Evolutionary conservation across 1,140 invertebrate species (phyloP).

Genomic region (Drosophila seguyi): DNA sequence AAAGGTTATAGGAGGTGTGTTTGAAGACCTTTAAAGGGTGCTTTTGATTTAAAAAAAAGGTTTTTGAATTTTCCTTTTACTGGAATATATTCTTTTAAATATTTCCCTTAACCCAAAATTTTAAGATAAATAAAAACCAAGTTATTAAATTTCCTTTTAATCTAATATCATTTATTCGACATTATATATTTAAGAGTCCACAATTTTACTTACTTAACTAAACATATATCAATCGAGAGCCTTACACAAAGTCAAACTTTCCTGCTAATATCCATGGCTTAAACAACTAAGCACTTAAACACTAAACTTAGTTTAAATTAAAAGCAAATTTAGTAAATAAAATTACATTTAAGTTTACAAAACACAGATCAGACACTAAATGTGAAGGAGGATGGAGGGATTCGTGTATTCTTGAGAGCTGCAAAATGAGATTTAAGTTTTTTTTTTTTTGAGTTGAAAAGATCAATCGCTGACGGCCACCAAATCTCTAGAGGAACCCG

Average conservation of each 20-base stretch:
- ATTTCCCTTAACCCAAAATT: not conserved
- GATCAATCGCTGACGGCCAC: slow-evolving; percentile 74
- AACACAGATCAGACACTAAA: slow-evolving; percentile 64
- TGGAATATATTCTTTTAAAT: no score
- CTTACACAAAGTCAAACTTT: slow-evolving; percentile 77
- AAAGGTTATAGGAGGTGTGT: not conserved
- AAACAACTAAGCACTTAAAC: slow-evolving; percentile 10
- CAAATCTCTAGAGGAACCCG: slow-evolving; percentile 50
- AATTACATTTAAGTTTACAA: slow-evolving; percentile 39
- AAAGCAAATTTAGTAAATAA: slow-evolving; percentile 62
- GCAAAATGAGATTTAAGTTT: slow-evolving; percentile 71
- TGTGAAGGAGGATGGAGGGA: slow-evolving; percentile 73
- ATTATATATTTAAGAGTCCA: slow-evolving; percentile 66
- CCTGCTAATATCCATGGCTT: slow-evolving; percentile 63
- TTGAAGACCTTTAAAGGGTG: no score
- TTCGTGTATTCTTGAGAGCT: slow-evolving; percentile 65
- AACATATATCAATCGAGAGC: slow-evolving; percentile 39
- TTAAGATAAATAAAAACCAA: not conserved
- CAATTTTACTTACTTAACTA: slow-evolving; percentile 44
- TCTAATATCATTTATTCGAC: slow-evolving; percentile 74
- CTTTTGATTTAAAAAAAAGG: no score
- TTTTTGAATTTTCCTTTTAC: no score
- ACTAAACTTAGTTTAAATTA: slow-evolving; percentile 48
- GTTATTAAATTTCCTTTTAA: slow-evolving; percentile 32
- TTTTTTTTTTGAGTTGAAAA: not conserved